Evolutionary conservation across 2,888 invertebrate species (phyloP).

Genomic region (Sarcophaga rosellei): DNA sequence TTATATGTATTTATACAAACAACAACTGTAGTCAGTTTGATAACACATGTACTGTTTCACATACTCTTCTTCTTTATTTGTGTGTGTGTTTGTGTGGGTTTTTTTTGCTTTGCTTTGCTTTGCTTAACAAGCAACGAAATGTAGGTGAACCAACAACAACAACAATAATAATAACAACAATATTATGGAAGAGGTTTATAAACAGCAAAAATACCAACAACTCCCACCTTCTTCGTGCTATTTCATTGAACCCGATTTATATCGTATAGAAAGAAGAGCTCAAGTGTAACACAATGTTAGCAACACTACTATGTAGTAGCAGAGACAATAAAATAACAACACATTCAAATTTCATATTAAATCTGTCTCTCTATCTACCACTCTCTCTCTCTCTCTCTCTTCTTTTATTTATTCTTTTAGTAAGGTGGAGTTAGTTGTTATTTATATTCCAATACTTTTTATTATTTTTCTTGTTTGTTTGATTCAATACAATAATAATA

Average conservation of each 20-base stretch:
- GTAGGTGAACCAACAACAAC: conserved; percentile 63
- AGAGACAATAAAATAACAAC: neutral
- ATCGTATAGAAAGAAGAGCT: conserved; percentile 15
- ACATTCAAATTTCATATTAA: neutral
- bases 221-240: conserved; percentile 65
- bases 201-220: conserved; percentile 55
- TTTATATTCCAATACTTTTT: neutral
- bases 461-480: neutral
- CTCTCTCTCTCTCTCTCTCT: neutral
- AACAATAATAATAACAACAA: conserved; percentile 31
- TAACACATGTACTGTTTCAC: conserved; percentile 24
- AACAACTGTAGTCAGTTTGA: neutral
- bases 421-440: neutral
- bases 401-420: neutral
- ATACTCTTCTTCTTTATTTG: neutral
- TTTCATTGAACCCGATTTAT: conserved; percentile 65
- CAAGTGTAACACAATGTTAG: conserved; percentile 55
- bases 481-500: neutral
- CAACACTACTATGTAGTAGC: neutral
- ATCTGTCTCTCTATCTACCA: neutral
- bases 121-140: conserved; percentile 49
- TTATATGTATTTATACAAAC: conserved; percentile 19
- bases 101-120: neutral
- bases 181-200: neutral
- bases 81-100: too few relatives aligned